Conservation (phyloP, 2,113 vertebrate species). For the Heloderma charlesbogerti region DNA sequence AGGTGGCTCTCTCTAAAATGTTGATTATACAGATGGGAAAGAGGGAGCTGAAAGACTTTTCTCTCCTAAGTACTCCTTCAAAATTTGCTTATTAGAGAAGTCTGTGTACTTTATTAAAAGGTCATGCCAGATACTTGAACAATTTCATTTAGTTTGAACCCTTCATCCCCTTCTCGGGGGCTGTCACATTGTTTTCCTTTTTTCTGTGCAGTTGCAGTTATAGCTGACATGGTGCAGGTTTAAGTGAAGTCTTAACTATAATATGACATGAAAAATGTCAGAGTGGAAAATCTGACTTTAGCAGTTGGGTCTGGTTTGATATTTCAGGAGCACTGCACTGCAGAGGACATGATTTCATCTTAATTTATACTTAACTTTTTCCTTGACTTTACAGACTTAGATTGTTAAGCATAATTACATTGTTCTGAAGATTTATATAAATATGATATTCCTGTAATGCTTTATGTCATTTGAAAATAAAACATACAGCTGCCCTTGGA, state of each 20-base stretch:
- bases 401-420: background rate
- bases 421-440: conserved; percentile 38
- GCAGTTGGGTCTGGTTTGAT: conserved; percentile 49
- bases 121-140: conserved; percentile 62
- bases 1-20: background rate
- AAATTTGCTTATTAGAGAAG: conserved; percentile 57
- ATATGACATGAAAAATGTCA: conserved; percentile 63
- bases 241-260: conserved; percentile 64
- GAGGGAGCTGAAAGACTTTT: background rate
- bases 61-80: conserved; percentile 19
- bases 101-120: conserved; percentile 66
- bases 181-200: conserved; percentile 69
- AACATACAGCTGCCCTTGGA: conserved; percentile 21
- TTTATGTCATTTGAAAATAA: background rate
- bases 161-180: conserved; percentile 48
- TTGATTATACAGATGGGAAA: conserved; percentile 13
- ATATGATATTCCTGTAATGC: background rate
- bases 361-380: conserved; percentile 64
- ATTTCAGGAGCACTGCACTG: conserved; percentile 55
- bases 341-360: conserved; percentile 50
- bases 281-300: conserved; percentile 43
- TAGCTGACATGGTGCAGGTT: conserved; percentile 52
- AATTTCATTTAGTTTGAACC: conserved; percentile 53
- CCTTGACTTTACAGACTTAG: conserved; percentile 44
- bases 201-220: conserved; percentile 49